Evolutionary conservation across 2,888 invertebrate species (phyloP).

Genomic region (Apocheima hispidaria): DNA sequence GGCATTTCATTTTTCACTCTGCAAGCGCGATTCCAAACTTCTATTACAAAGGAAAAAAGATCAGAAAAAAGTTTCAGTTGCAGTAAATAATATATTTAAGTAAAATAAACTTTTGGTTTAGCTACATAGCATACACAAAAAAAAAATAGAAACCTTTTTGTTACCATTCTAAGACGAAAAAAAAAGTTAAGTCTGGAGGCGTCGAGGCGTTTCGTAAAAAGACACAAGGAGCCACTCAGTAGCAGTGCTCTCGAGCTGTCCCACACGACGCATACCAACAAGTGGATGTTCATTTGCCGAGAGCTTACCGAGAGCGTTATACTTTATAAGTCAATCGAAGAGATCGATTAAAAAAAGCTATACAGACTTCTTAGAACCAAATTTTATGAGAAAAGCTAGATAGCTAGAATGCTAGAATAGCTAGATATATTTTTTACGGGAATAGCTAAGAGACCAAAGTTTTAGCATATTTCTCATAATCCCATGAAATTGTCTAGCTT

Average conservation of each 20-base stretch:
- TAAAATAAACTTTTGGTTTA: too few species aligned
- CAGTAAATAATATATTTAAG: background rate
- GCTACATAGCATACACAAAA: too few species aligned
- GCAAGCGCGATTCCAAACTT: background rate
- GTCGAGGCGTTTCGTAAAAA: conserved; percentile 60
- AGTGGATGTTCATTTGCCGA: conserved; percentile 71
- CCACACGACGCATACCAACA: conserved; percentile 65
- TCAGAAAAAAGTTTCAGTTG: background rate
- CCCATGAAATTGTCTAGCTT: too few species aligned
- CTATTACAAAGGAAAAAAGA: background rate
- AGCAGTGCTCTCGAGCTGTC: conserved; percentile 71
- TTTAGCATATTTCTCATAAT: too few species aligned
- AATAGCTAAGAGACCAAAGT: too few species aligned
- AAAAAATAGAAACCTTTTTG: too few species aligned
- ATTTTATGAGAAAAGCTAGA: too few species aligned
- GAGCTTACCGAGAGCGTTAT: conserved; percentile 44
- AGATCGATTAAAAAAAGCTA: conserved; percentile 13
- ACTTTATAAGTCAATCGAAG: conserved; percentile 21
- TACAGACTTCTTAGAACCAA: too few species aligned
- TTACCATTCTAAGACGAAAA: background rate
- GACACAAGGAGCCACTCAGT: conserved; percentile 69
- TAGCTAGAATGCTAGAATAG: too few species aligned
- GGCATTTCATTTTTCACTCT: conserved; percentile 7
- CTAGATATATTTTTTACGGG: too few species aligned
- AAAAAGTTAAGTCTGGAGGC: conserved; percentile 44